Evolutionary conservation across 2,888 invertebrate species (phyloP).

Genomic region (Leucoma salicis): DNA sequence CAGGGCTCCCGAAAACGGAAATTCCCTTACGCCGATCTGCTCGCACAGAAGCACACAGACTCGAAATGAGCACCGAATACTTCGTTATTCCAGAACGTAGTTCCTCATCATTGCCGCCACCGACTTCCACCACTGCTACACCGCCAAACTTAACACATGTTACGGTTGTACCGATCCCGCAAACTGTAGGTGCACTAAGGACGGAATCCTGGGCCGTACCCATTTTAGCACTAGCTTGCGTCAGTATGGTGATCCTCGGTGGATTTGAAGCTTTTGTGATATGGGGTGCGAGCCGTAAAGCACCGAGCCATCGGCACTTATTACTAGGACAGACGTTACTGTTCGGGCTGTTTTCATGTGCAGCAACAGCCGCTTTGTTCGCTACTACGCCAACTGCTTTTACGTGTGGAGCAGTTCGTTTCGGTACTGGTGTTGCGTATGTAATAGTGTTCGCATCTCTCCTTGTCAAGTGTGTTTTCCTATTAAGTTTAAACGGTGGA

Average conservation of each 20-base stretch:
- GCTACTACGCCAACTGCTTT: slow-evolving; percentile 90
- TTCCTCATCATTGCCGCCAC: slow-evolving; percentile 54
- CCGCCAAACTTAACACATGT: slow-evolving; percentile 51
- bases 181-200: slow-evolving; percentile 73
- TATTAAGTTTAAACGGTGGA: slow-evolving; percentile 94
- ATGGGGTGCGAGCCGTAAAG: slow-evolving; percentile 89
- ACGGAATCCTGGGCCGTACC: slow-evolving; percentile 96
- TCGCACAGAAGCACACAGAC: slow-evolving; percentile 76
- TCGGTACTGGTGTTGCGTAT: slow-evolving; percentile 91
- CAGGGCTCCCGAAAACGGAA: slow-evolving; percentile 44
- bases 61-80: slow-evolving; percentile 93
- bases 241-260: slow-evolving; percentile 92
- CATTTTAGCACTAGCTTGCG: slow-evolving; percentile 90
- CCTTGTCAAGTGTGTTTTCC: slow-evolving; percentile 96
- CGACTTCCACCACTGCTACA: slow-evolving; percentile 51
- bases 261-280: slow-evolving; percentile 95
- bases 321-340: slow-evolving; percentile 94
- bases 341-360: slow-evolving; percentile 91
- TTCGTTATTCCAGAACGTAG: slow-evolving; percentile 86
- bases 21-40: slow-evolving; percentile 60
- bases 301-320: slow-evolving; percentile 91
- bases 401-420: slow-evolving; percentile 91
- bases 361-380: slow-evolving; percentile 89
- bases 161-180: slow-evolving; percentile 41
- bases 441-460: slow-evolving; percentile 94